Evolutionary conservation across 2,113 vertebrate genomes (phyloP), one percentile per base, ranked within the genome.

Genomic region (Ginglymostoma cirratum): DNA sequence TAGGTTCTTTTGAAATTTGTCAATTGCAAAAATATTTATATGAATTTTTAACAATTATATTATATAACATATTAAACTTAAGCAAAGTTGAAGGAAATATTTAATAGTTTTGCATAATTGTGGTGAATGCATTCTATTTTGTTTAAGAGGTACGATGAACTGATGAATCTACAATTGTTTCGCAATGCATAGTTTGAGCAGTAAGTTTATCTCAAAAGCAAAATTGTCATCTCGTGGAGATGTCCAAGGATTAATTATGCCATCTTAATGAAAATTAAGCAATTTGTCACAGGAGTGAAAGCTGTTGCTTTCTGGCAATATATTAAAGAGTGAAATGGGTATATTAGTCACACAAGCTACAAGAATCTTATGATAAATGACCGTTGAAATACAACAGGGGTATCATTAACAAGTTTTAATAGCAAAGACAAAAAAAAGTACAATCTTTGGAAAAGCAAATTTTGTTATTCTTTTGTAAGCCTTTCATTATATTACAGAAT

Each of bases 211-310:
- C 67, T 55, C 55, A 27, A 38, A 38, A 76, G 52, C 67, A 69
- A 52, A 78, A 61, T 96, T 7, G 34, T 30, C 17, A 42, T 34
- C 45, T 69, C 67, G 5, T 14, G 87, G 90, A 95, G 96, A 95
- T 78, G 94, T 95, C 96, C 94, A 90, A 96, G 96, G 96, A 96
- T 96, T 96, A 97, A 96, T 96, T 96, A 96, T 96, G 96, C 96
- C 95, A 93, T 93, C 96, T 96, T 97, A 96, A 97, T 97, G 96
- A 96, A 96, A 97, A 96, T 96, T 96, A 96, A 96, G 96, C 96
- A 96, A 96, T 97, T 97, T 96, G 96, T 96, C 96, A 97, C 96
- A 96, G 86, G 87, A 55, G 89, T 66, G 96, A 80, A 83, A 70
- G 96, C 95, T 6, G 34, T 87, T 85, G 94, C 96, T 96, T 95